Percentiles rank a stretch among this genome's conserved stretches.
phyloP scores from a whole-genome alignment of 92 coral and sea anemone species.

The Epizoanthus fatuus region DNA sequence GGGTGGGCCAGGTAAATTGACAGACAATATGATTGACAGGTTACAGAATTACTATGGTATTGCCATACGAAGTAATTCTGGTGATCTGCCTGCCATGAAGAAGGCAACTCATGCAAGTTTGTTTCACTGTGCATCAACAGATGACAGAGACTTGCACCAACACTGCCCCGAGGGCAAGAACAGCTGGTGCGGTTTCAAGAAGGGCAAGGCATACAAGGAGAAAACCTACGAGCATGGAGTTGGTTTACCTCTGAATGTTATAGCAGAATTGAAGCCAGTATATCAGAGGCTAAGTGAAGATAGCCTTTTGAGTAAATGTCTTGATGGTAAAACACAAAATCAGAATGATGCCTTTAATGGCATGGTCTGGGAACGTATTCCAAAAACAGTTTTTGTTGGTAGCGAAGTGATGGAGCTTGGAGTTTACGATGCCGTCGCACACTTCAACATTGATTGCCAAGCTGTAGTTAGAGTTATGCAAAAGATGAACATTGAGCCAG shows the following conservation, averaged over 20 bases:
- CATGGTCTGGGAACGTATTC: conserved; percentile 37
- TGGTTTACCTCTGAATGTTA: conserved; percentile 16
- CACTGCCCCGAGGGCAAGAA: conserved; percentile 41
- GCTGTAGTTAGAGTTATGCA: conserved; percentile 24
- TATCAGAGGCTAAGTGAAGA: conserved; percentile 25
- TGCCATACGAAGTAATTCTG: conserved; percentile 39
- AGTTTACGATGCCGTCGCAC: conserved; percentile 41
- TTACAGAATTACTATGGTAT: conserved; percentile 54
- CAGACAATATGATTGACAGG: conserved; percentile 35
- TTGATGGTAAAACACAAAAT: conserved; percentile 40
- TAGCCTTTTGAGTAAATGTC: conserved; percentile 23
- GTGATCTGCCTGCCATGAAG: conserved; percentile 38
- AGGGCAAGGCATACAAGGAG: background rate
- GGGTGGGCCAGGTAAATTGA: conserved; percentile 35
- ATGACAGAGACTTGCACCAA: conserved; percentile 16
- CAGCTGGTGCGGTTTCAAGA: conserved; percentile 38
- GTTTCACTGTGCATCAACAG: conserved; percentile 12
- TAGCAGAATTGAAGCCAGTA: conserved; percentile 6
- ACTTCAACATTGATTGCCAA: conserved; percentile 30
- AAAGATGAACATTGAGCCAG: conserved; percentile 9
- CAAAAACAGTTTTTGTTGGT: conserved; percentile 37
- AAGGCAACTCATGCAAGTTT: conserved; percentile 38
- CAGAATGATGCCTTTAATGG: conserved; percentile 29
- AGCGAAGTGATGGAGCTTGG: conserved; percentile 45
- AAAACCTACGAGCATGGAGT: conserved; percentile 30